These are phyloP conservation scores for Idaea straminata DNA, from an alignment of 2,888 invertebrate genomes.

Conservation along the genomic window DNA sequence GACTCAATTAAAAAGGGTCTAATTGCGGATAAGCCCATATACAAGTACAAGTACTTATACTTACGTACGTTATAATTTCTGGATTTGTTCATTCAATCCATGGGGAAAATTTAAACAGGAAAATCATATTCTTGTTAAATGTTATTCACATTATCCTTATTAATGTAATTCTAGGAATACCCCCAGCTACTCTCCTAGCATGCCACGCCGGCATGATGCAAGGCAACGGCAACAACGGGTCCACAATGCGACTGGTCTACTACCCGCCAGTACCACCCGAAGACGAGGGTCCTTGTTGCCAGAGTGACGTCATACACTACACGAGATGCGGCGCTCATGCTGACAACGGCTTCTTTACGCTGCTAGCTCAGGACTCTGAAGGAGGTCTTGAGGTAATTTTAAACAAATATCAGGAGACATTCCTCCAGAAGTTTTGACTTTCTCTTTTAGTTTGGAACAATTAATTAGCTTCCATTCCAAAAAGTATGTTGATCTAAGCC, in stretches of 20 bases:
- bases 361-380: conserved; percentile 86
- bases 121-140: too few relatives aligned
- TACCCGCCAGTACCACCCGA: conserved; percentile 85
- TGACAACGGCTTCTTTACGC: conserved; percentile 88
- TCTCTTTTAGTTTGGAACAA: too few relatives aligned
- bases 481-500: too few relatives aligned
- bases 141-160: too few relatives aligned
- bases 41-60: too few relatives aligned
- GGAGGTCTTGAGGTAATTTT: conserved; percentile 84
- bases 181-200: conserved; percentile 80
- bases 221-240: conserved; percentile 82
- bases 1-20: too few relatives aligned
- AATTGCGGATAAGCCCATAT: too few relatives aligned
- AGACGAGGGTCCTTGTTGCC: conserved; percentile 74
- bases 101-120: too few relatives aligned
- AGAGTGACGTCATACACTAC: conserved; percentile 54
- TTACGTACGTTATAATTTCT: too few relatives aligned
- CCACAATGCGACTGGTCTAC: conserved; percentile 85
- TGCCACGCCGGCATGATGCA: conserved; percentile 84
- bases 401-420: not conserved
- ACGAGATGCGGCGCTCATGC: conserved; percentile 86
- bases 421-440: too few relatives aligned
- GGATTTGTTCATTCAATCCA: too few relatives aligned
- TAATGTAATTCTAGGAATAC: conserved; percentile 68
- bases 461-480: too few relatives aligned